A percentile compares a stretch with the other conserved stretches of the same genome.
Evolutionary conservation across 2,888 invertebrate genomes (phyloP).

Genomic region (Dynastes maya): DNA sequence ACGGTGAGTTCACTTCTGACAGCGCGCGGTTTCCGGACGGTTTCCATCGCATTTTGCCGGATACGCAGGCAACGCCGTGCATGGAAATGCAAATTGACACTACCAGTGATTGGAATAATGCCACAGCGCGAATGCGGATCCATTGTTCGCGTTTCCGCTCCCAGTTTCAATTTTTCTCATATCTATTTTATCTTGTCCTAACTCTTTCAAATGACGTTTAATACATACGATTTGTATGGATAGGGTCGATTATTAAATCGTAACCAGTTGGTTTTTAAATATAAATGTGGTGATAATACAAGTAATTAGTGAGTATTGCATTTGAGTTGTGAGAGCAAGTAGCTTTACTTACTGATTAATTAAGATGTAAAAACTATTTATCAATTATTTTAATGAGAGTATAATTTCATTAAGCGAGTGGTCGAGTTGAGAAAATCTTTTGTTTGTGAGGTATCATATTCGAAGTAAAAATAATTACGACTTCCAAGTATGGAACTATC

Average conservation of each 20-base stretch:
- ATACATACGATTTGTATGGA: background rate
- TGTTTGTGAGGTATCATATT: too few species aligned
- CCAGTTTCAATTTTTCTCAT: slow-evolving; percentile 17
- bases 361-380: background rate
- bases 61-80: slow-evolving; percentile 59
- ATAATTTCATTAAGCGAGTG: too few species aligned
- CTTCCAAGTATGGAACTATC: too few species aligned
- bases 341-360: background rate
- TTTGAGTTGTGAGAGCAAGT: background rate
- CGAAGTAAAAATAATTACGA: too few species aligned
- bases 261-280: background rate
- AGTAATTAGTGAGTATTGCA: background rate
- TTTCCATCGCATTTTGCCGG: slow-evolving; percentile 60
- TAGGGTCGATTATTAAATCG: background rate
- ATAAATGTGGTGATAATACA: background rate
- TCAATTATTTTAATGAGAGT: background rate
- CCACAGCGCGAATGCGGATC: slow-evolving; percentile 48
- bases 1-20: slow-evolving; percentile 57
- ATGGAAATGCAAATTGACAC: slow-evolving; percentile 62
- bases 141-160: slow-evolving; percentile 52
- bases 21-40: slow-evolving; percentile 60
- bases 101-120: slow-evolving; percentile 53
- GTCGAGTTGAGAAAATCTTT: too few species aligned
- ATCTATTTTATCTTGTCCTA: background rate
- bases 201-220: background rate